Base-by-base conservation (phyloP, 2,797 vertebrate species). In the Spinibarbus caldwelli region DNA sequence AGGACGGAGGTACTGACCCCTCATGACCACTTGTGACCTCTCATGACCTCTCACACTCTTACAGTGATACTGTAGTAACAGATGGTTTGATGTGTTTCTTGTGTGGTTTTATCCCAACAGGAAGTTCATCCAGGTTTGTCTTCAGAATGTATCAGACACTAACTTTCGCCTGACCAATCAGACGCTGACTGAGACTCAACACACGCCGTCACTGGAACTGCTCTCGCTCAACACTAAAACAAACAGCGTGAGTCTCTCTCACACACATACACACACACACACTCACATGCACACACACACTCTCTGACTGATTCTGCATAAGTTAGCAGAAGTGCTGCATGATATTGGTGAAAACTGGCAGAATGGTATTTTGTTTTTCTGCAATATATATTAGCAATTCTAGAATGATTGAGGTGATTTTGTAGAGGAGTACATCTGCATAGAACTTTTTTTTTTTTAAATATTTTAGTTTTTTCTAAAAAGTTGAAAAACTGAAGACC, bases 81-180 rank as follows among this genome's bases (percentile, higher is more conserved):
- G 26, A 36, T 34, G 19, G 17, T 14, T 19, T 64, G 12, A 78
- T 79, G 17, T n/a, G 38, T 41, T 84, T 88, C n/a, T 9, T 80
- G 57, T 78, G 21, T 87, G 19, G 23, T 54, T 41, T 49, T 67
- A 26, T 87, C 87, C 29, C 67, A 87, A 89, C 94, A 99, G 98
- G 94, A 99, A 99, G 88, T 99, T 97, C 29, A 91, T 99, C 90
- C 98, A 99, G 92, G 95, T 99, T 89, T 97, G 96, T 62, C 90
- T 99, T 82, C 96, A 97, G 93, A 99, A 99, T 68, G 94, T 98
- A 90, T 98, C 97, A 0, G 96, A 97, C 15, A 92, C 96, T 78
- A 96, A 93, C 93, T 99, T 99, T 89, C 94, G 94, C 29, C 94
- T 99, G 90, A 96, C 94, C 43, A 95, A 97, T 21, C 93, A 95